phyloP scores from a whole-genome alignment of 2,113 vertebrate species.

The Gnathochromis pfefferi region DNA sequence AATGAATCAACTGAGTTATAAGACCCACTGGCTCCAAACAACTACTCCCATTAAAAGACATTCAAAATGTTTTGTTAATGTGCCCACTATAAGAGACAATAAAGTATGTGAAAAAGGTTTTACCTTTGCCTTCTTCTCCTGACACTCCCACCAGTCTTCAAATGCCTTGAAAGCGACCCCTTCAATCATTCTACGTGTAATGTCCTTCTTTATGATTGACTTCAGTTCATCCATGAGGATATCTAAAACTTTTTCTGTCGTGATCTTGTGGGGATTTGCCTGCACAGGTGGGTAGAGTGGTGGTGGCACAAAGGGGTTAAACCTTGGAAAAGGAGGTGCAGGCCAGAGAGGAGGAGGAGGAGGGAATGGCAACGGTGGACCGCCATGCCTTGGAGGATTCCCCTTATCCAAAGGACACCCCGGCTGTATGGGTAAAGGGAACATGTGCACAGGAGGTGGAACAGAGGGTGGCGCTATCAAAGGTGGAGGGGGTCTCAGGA shows the following conservation, averaged over 20 bases:
- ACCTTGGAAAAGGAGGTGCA: constrained; percentile 71
- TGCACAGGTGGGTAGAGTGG: constrained; percentile 75
- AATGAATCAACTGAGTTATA: not conserved
- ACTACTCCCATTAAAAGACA: not conserved
- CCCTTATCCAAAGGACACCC: constrained; percentile 75
- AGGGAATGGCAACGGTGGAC: constrained; percentile 33
- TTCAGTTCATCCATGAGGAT: constrained; percentile 87
- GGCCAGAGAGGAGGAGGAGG: constrained; percentile 73
- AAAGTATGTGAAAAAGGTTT: not conserved
- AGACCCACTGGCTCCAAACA: not conserved
- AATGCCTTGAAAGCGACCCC: constrained; percentile 89
- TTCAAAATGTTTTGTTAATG: not conserved
- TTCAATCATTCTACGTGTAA: constrained; percentile 91
- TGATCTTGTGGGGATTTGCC: constrained; percentile 81
- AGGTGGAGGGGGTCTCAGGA: constrained; percentile 36
- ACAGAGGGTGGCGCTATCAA: constrained; percentile 16
- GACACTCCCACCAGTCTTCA: constrained; percentile 93
- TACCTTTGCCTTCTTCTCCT: constrained; percentile 85
- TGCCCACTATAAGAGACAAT: not conserved
- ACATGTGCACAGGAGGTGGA: constrained; percentile 66
- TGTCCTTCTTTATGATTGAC: constrained; percentile 89
- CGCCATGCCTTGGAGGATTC: constrained; percentile 64
- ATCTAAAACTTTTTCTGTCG: constrained; percentile 83
- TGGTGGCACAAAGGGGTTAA: constrained; percentile 85
- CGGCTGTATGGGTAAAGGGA: constrained; percentile 68